phyloP scores from a whole-genome alignment of 1,140 invertebrate species.

The Bombus difficillimus region DNA sequence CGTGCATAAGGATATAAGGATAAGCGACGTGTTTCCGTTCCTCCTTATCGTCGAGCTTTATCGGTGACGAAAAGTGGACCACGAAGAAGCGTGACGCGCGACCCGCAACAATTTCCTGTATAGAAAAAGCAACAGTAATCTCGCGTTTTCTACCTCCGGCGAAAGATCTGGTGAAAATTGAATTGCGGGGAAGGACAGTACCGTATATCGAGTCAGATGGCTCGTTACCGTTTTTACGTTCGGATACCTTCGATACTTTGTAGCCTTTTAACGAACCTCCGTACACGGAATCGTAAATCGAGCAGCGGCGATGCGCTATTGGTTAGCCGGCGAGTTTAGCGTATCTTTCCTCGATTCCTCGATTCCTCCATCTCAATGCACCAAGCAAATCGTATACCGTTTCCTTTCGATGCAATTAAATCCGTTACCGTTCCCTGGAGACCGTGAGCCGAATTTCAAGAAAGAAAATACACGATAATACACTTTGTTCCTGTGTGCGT shows the following conservation, averaged over 20 bases:
- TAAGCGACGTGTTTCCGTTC: background rate
- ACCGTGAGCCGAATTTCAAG: background rate
- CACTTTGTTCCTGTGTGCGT: too few relatives aligned
- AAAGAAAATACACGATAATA: background rate
- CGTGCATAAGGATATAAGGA: background rate
- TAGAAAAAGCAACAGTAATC: slow-evolving; percentile 14
- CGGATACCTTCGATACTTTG: slow-evolving; percentile 9
- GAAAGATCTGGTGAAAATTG: slow-evolving; percentile 15
- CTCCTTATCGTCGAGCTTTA: background rate
- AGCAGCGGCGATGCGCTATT: background rate
- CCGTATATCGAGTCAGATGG: background rate
- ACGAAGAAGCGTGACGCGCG: slow-evolving; percentile 3
- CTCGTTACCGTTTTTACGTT: slow-evolving; percentile 32
- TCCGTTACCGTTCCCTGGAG: background rate
- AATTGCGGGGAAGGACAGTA: background rate
- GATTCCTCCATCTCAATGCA: background rate
- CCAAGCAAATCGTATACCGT: background rate
- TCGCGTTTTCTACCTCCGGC: slow-evolving; percentile 43
- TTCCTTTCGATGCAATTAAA: background rate
- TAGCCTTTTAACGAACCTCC: slow-evolving; percentile 33
- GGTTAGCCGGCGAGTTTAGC: background rate
- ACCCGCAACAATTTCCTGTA: slow-evolving; percentile 22
- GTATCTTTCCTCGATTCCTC: background rate
- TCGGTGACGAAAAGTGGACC: slow-evolving; percentile 44
- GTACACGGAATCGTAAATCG: background rate